A percentile compares a stretch with the other conserved stretches of the same genome.
Conservation (phyloP, 1,140 invertebrate genomes). For the Drosophila pectinifera region DNA sequence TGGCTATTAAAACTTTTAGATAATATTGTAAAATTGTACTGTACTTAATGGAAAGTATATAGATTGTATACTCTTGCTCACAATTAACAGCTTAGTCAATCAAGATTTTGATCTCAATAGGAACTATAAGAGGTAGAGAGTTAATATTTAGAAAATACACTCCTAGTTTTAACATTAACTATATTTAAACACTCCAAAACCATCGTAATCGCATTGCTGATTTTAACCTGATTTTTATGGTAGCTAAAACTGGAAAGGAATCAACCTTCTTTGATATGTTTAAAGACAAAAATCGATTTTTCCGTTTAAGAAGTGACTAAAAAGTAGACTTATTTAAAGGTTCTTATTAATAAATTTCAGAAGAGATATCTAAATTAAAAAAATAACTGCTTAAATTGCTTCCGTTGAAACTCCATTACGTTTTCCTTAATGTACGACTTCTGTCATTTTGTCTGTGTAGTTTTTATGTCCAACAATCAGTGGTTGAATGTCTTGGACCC, state of each 20-base stretch:
- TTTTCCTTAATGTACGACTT: neutral
- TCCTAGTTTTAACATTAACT: neutral
- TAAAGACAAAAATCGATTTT: neutral
- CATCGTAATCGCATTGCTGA: neutral
- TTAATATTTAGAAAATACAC: neutral
- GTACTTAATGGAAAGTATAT: neutral
- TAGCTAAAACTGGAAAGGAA: neutral
- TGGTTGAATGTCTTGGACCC: constrained; percentile 21
- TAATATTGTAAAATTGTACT: neutral
- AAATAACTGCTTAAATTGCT: no score
- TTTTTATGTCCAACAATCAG: constrained; percentile 33
- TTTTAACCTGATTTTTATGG: neutral
- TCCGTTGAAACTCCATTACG: neutral
- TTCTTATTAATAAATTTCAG: no score
- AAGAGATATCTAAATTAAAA: no score
- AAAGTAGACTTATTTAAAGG: neutral
- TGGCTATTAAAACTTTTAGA: neutral
- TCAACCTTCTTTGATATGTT: neutral
- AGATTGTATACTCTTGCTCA: neutral
- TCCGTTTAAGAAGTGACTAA: no score
- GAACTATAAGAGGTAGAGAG: neutral
- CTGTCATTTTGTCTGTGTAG: neutral
- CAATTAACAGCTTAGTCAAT: neutral
- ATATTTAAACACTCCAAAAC: neutral
- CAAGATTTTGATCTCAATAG: neutral